These are phyloP conservation scores for Thaleichthys pacificus DNA, from an alignment of 2,797 vertebrate genomes.

Conservation along the genomic window DNA sequence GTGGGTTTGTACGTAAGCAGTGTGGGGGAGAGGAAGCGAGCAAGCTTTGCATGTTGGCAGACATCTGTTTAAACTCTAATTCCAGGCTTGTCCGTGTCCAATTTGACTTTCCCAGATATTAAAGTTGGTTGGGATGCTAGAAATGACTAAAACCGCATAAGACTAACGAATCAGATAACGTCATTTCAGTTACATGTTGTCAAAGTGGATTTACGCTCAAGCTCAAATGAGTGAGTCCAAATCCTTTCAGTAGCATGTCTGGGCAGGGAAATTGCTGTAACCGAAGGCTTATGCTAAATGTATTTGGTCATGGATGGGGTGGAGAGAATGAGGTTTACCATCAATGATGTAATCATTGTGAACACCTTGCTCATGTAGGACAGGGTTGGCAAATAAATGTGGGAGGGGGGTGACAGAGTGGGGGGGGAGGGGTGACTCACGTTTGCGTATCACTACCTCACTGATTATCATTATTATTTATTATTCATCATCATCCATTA, in stretches of 20 bases:
- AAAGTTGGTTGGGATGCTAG: neutral
- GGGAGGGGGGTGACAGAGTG: neutral
- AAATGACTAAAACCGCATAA: constrained; percentile 24
- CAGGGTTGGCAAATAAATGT: constrained; percentile 2
- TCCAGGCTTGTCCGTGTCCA: constrained; percentile 20
- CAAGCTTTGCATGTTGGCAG: neutral
- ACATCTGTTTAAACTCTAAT: constrained; percentile 27
- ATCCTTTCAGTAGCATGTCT: neutral
- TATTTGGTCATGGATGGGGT: constrained; percentile 17
- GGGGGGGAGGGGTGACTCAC: neutral
- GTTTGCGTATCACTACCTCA: neutral
- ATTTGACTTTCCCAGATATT: constrained; percentile 22
- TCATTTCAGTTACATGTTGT: constrained; percentile 20
- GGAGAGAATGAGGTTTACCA: constrained; percentile 30
- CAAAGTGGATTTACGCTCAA: constrained; percentile 17
- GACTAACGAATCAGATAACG: constrained; percentile 25
- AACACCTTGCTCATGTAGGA: constrained; percentile 35
- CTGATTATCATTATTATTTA: constrained; percentile 4
- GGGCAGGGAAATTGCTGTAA: constrained; percentile 14
- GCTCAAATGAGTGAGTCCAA: constrained; percentile 26
- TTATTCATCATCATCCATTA: constrained; percentile 12
- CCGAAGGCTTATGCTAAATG: neutral
- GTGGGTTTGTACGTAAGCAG: neutral
- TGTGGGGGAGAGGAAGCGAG: neutral
- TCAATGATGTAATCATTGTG: constrained; percentile 42